Evolutionary conservation across 1,140 invertebrate genomes (phyloP).

Genomic region (Hirudo medicinalis): DNA sequence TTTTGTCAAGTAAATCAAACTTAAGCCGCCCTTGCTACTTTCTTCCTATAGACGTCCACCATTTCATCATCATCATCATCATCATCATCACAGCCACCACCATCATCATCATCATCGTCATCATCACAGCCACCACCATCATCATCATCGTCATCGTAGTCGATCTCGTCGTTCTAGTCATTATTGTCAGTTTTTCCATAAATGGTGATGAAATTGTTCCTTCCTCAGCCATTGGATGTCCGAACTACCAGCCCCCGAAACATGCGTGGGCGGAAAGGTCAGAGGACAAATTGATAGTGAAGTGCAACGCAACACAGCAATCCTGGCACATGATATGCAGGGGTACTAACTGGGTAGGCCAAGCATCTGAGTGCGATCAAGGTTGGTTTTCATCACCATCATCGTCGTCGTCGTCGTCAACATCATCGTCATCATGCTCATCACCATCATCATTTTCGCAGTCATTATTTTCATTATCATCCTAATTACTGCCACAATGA

Average conservation of each 20-base stretch:
- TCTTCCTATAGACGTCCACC: no score
- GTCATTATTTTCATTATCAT: background rate
- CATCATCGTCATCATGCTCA: background rate
- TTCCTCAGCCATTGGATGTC: slow-evolving; percentile 4
- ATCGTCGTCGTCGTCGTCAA: background rate
- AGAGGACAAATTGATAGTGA: slow-evolving; percentile 9
- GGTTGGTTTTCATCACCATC: background rate
- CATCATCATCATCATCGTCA: background rate
- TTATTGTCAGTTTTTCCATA: no score
- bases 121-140: background rate
- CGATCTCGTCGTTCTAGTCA: background rate
- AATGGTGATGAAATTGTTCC: background rate
- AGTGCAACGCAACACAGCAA: slow-evolving; percentile 15
- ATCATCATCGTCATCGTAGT: background rate
- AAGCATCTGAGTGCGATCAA: slow-evolving; percentile 14
- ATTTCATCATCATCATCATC: no score
- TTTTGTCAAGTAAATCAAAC: no score
- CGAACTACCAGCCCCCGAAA: slow-evolving; percentile 5
- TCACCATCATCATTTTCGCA: no score
- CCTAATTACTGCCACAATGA: background rate
- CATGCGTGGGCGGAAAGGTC: slow-evolving; percentile 15
- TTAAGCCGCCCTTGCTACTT: no score
- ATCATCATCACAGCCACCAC: background rate
- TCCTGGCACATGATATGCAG: slow-evolving; percentile 15
- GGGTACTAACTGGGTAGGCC: slow-evolving; percentile 11